Conservation (phyloP, 2,888 invertebrate genomes). For the Oscheius sp. region DNA sequence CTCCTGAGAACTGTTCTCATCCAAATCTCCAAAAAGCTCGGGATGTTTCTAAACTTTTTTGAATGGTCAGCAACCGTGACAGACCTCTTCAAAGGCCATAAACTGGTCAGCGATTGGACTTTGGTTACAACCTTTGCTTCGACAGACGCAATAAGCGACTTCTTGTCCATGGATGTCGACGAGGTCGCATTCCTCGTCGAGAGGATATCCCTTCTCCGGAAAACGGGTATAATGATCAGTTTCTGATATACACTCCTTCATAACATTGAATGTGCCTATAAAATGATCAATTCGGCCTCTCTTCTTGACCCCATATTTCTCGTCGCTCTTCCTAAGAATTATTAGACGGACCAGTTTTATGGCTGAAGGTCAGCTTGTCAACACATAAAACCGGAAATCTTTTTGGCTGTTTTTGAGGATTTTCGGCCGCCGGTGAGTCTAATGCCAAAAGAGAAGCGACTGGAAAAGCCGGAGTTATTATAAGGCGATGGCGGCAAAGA, state of each 20-base stretch:
- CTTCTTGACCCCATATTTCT: slow-evolving; percentile 22
- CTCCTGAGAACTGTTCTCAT: background rate
- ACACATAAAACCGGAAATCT: slow-evolving; percentile 8
- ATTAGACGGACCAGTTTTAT: background rate
- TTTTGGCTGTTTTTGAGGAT: background rate
- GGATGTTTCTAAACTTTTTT: slow-evolving; percentile 57
- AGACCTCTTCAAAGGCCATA: slow-evolving; percentile 64
- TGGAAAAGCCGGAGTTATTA: slow-evolving; percentile 29
- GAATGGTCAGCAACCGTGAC: background rate
- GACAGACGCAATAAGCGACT: slow-evolving; percentile 66
- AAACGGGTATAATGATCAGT: slow-evolving; percentile 63
- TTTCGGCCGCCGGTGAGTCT: background rate
- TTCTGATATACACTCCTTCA: slow-evolving; percentile 71
- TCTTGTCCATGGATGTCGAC: slow-evolving; percentile 60
- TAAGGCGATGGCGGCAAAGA: background rate
- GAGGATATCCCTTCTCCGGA: slow-evolving; percentile 60
- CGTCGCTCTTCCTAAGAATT: slow-evolving; percentile 16
- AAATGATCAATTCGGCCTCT: slow-evolving; percentile 5
- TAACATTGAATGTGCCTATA: slow-evolving; percentile 67
- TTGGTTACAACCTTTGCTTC: slow-evolving; percentile 56
- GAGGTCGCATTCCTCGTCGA: slow-evolving; percentile 68
- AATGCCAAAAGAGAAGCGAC: slow-evolving; percentile 15
- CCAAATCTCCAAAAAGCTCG: slow-evolving; percentile 56
- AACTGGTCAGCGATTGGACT: slow-evolving; percentile 67
- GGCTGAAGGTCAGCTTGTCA: slow-evolving; percentile 10